Percentiles rank a stretch among this genome's conserved stretches.
phyloP scores from a whole-genome alignment of 37 sponge, comb jelly and placozoan species.

The Beroe ovata region DNA sequence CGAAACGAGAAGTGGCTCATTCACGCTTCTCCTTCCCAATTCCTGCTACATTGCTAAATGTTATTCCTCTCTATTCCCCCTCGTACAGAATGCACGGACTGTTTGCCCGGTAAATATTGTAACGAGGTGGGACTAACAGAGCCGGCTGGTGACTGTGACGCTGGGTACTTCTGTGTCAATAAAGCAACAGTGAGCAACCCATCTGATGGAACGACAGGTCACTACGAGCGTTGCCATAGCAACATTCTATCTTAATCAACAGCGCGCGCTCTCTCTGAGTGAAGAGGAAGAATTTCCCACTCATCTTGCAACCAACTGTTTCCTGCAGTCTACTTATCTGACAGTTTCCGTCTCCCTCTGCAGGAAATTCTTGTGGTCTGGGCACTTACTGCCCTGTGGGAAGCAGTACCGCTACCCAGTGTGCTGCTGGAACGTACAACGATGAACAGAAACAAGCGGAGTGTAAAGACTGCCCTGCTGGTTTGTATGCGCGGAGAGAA shows the following conservation, averaged over 20 bases:
- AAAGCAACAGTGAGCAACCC: conserved; percentile 59
- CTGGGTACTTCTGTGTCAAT: conserved; percentile 67
- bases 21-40: background rate
- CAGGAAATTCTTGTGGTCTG: conserved; percentile 26
- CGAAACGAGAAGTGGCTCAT: background rate
- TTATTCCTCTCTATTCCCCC: background rate
- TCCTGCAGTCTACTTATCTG: too few species aligned
- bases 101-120: conserved; percentile 17
- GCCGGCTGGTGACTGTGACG: conserved; percentile 51
- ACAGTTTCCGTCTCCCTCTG: too few species aligned
- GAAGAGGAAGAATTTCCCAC: too few species aligned
- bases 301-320: too few species aligned
- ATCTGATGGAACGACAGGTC: conserved; percentile 68
- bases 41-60: background rate
- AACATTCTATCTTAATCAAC: too few species aligned
- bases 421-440: conserved; percentile 63
- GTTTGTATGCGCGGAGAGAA: too few species aligned
- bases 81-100: conserved; percentile 52
- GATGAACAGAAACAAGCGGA: background rate
- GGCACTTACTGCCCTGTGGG: conserved; percentile 51
- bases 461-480: conserved; percentile 60
- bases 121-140: background rate
- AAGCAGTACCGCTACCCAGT: background rate
- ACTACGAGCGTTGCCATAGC: background rate
- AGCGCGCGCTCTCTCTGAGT: too few species aligned